A percentile compares a stretch with the other conserved stretches of the same genome.
Conservation (phyloP, 2,888 invertebrate genomes). For the Trisateles emortualis region DNA sequence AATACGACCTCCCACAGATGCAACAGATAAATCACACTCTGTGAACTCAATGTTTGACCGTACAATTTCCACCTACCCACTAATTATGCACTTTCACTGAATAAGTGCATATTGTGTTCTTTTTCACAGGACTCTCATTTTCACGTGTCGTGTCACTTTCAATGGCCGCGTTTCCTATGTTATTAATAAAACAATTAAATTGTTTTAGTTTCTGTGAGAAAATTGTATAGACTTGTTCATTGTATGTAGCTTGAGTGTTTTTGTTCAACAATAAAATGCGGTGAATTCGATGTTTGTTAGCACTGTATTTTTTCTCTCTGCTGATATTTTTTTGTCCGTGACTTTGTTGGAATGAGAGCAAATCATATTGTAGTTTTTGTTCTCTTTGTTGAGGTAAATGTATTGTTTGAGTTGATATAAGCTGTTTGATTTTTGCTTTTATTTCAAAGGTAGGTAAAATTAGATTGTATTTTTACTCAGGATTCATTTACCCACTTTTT, state of each 20-base stretch:
- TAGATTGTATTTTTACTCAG: no score
- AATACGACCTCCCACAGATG: slow-evolving; percentile 10
- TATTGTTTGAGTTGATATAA: slow-evolving; percentile 30
- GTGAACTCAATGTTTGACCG: slow-evolving; percentile 35
- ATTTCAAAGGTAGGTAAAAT: no score
- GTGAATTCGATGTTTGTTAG: slow-evolving; percentile 28
- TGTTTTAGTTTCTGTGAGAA: slow-evolving; percentile 43
- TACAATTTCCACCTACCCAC: slow-evolving; percentile 34
- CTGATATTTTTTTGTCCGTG: slow-evolving; percentile 15
- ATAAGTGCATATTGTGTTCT: slow-evolving; percentile 39
- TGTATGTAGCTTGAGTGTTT: slow-evolving; percentile 20
- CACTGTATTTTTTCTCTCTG: slow-evolving; percentile 13
- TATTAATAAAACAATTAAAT: slow-evolving; percentile 40
- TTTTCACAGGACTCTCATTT: slow-evolving; percentile 51
- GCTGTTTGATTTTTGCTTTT: slow-evolving; percentile 7
- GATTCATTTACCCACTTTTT: no score
- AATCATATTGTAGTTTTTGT: slow-evolving; percentile 36
- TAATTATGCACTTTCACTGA: slow-evolving; percentile 47
- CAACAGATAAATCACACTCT: slow-evolving; percentile 12
- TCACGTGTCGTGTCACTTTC: slow-evolving; percentile 37
- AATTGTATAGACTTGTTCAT: slow-evolving; percentile 6
- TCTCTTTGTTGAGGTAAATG: slow-evolving; percentile 22
- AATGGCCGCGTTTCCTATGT: slow-evolving; percentile 40
- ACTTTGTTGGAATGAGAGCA: slow-evolving; percentile 23
- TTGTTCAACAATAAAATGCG: slow-evolving; percentile 31